Conservation (phyloP, 1,140 invertebrate genomes). For the Neoseiulus cucumeris region DNA sequence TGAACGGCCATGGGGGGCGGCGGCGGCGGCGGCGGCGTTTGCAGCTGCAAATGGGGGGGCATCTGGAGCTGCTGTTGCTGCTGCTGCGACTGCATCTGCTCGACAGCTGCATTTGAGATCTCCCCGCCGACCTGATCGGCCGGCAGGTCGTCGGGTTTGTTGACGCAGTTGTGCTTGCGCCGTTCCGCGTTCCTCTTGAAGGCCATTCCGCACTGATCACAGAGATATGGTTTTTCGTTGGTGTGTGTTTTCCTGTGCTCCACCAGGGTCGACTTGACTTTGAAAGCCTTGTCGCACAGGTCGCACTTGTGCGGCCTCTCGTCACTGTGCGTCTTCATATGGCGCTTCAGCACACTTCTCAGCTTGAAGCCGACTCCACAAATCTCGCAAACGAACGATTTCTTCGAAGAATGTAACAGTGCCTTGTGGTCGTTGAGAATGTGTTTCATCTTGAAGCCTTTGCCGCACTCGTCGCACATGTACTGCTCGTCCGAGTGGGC, state of each 20-base stretch:
- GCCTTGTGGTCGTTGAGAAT: constrained; percentile 26
- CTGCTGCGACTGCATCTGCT: background rate
- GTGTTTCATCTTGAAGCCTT: constrained; percentile 27
- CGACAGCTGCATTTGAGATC: background rate
- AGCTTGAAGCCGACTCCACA: constrained; percentile 28
- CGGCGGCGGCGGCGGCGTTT: no score
- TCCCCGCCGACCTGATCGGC: background rate
- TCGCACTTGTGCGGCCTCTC: constrained; percentile 19
- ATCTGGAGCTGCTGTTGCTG: background rate
- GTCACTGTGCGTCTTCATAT: constrained; percentile 27
- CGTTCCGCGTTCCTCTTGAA: constrained; percentile 23
- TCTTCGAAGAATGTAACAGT: constrained; percentile 25
- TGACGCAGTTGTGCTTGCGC: background rate
- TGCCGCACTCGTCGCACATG: constrained; percentile 28
- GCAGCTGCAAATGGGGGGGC: no score
- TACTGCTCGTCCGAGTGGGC: constrained; percentile 17
- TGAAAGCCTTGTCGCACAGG: constrained; percentile 14
- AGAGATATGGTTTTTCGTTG: constrained; percentile 26
- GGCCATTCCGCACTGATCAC: constrained; percentile 23
- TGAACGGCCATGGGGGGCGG: no score
- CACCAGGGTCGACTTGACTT: constrained; percentile 12
- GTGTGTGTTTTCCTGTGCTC: constrained; percentile 12
- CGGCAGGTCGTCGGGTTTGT: background rate
- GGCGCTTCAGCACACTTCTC: constrained; percentile 26
- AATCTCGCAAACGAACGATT: constrained; percentile 27